Evolutionary conservation across 2,797 vertebrate genomes (phyloP), one percentile per base, ranked within the genome.

Genomic region (Sphenopsis melanotis): DNA sequence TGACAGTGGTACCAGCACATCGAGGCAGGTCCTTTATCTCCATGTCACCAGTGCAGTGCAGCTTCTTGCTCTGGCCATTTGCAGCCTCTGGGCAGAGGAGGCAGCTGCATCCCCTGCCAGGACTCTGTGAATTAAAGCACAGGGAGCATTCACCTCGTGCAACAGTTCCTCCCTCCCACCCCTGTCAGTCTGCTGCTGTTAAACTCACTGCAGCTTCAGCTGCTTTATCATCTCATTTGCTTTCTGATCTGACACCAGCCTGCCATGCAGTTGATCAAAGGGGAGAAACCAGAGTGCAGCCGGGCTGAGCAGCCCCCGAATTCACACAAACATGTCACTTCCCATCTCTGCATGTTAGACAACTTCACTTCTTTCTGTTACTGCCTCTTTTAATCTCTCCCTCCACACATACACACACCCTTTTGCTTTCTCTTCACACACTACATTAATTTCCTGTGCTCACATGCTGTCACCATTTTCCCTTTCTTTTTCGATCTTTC

Each of bases 211-310:
- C 91, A 77, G 76, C 74, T 97, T 94, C 82, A 84, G 85, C 83
- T 60, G 87, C 87, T 96, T 97, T 93, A 96, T 95, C 96, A 90
- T 97, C 97, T 97, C 96, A 96, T 98, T 98, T 97, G 89, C 95
- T 97, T 98, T 97, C 95, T 97, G 96, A 96, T 97, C 95, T 94
- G 96, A 96, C 94, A 90, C 69, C n/a, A 79, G 87, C 77, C 96
- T 98, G 97, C 96, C 97, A 89, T 77, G 92, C 75, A 91, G 92
- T 86, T 97, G 97, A 98, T 97, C 97, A 97, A 97, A 98, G 97
- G 97, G 90, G 92, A 94, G 96, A 97, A 93, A 81, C 56, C 75
- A 68, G 72, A 89, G 91, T 93, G 94, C 87, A 91, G 94, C 75
- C 16, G 5, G 86, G 64, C 87, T 92, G 83, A 94, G 94, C 77